These are phyloP conservation scores for Pangasius mekongensis DNA, from an alignment of 2,797 vertebrate genomes.

Conservation along the genomic window DNA sequence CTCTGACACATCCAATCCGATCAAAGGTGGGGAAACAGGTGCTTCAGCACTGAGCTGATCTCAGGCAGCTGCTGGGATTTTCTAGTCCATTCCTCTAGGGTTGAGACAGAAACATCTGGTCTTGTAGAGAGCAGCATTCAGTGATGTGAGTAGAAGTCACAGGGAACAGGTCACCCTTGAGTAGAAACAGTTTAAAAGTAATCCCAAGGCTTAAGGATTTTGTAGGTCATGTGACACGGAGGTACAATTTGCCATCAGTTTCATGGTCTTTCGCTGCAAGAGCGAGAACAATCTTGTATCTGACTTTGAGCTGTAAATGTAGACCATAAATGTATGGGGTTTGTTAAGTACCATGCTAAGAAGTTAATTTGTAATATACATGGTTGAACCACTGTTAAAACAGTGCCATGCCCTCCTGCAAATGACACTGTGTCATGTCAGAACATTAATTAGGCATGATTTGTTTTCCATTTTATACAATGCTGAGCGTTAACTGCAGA, in stretches of 20 bases:
- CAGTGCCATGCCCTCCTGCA: background rate
- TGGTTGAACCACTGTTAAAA: constrained; percentile 60
- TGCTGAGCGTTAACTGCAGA: constrained; percentile 58
- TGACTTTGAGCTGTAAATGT: background rate
- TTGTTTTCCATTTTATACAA: constrained; percentile 69
- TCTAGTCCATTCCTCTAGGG: background rate
- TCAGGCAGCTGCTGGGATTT: constrained; percentile 8
- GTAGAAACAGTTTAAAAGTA: background rate
- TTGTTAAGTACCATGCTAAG: constrained; percentile 4
- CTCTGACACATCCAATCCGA: constrained; percentile 49
- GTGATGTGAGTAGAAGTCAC: background rate
- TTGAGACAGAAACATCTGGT: constrained; percentile 13
- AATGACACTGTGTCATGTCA: constrained; percentile 27
- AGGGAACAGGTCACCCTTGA: background rate
- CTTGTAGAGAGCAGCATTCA: background rate
- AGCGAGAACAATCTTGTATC: background rate
- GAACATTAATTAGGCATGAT: constrained; percentile 69
- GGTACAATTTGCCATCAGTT: background rate
- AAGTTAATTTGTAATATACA: constrained; percentile 58
- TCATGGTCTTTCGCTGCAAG: background rate
- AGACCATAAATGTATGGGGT: background rate
- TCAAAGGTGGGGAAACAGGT: background rate
- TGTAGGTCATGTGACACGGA: constrained; percentile 3
- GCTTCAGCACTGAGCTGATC: constrained; percentile 3
- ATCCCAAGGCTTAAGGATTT: constrained; percentile 14